These are phyloP conservation scores for Allolobophora icterica DNA, from an alignment of 2,888 invertebrate species.

Conservation along the genomic window DNA sequence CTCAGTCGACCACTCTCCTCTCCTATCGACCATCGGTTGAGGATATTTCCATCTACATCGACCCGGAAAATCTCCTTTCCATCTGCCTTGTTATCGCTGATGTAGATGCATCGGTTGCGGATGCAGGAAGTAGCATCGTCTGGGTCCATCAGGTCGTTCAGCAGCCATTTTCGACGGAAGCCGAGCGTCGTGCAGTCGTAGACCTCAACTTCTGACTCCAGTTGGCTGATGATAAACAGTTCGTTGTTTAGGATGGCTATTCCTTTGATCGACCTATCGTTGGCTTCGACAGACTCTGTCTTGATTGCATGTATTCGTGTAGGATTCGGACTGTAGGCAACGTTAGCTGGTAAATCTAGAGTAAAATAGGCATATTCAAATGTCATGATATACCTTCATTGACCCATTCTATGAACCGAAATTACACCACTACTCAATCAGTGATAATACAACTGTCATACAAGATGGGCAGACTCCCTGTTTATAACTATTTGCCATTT, in stretches of 20 bases:
- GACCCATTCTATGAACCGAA: too few relatives aligned
- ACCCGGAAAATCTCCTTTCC: not conserved
- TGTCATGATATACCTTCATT: too few relatives aligned
- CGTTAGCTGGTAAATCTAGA: not conserved
- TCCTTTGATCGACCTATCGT: not conserved
- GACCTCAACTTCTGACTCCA: constrained; percentile 18
- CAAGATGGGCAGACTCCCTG: too few relatives aligned
- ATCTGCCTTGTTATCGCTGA: not conserved
- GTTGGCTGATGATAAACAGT: constrained; percentile 5
- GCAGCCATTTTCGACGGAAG: not conserved
- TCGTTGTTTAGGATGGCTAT: not conserved
- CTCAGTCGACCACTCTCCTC: not conserved
- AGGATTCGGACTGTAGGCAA: not conserved
- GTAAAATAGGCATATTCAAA: not conserved
- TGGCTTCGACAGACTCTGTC: not conserved
- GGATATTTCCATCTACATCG: not conserved
- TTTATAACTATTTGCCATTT: too few relatives aligned
- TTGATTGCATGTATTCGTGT: not conserved
- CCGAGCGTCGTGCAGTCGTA: not conserved
- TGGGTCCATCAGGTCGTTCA: not conserved
- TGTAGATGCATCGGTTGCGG: not conserved
- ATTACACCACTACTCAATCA: too few relatives aligned
- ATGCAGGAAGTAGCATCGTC: not conserved
- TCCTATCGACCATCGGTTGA: not conserved
- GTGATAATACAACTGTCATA: too few relatives aligned